A percentile compares a stretch with the other conserved stretches of the same genome.
These are phyloP conservation scores for Yoshiicerus persimilis DNA, from an alignment of 1,140 invertebrate genomes.

Conservation along the genomic window DNA sequence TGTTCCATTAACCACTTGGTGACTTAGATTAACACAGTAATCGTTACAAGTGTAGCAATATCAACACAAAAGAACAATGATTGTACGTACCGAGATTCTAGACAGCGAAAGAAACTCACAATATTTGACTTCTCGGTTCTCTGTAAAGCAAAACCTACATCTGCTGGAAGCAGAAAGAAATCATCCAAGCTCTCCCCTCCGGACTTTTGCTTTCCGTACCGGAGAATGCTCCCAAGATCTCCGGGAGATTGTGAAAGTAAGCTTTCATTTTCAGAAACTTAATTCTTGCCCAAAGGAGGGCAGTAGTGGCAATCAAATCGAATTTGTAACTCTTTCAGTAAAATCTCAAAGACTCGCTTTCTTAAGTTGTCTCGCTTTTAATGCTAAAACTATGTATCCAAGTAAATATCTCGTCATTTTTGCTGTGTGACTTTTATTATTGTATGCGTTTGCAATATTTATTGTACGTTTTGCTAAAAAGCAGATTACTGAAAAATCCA, in stretches of 20 bases:
- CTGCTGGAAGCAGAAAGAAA: neutral
- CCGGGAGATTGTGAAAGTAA: neutral
- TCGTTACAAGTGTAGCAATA: too few relatives aligned
- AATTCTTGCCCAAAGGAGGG: neutral
- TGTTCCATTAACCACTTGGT: too few relatives aligned
- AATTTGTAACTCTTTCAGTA: neutral
- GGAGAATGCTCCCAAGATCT: neutral
- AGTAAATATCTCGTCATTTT: too few relatives aligned
- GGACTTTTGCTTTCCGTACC: neutral
- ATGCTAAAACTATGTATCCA: too few relatives aligned
- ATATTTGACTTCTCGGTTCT: neutral
- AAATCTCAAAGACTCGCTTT: too few relatives aligned
- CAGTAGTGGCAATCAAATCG: neutral
- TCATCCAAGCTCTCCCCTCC: neutral
- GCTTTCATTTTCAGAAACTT: neutral
- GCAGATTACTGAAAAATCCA: too few relatives aligned
- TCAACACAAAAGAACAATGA: too few relatives aligned
- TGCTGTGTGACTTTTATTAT: too few relatives aligned
- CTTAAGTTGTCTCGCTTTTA: too few relatives aligned
- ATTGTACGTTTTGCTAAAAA: too few relatives aligned
- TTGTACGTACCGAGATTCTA: neutral
- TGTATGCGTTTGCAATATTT: too few relatives aligned
- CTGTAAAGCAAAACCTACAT: neutral
- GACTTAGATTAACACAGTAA: too few relatives aligned
- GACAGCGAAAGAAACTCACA: neutral